These are phyloP conservation scores for Rosalia funebris DNA, from an alignment of 2,888 invertebrate genomes.

Conservation along the genomic window DNA sequence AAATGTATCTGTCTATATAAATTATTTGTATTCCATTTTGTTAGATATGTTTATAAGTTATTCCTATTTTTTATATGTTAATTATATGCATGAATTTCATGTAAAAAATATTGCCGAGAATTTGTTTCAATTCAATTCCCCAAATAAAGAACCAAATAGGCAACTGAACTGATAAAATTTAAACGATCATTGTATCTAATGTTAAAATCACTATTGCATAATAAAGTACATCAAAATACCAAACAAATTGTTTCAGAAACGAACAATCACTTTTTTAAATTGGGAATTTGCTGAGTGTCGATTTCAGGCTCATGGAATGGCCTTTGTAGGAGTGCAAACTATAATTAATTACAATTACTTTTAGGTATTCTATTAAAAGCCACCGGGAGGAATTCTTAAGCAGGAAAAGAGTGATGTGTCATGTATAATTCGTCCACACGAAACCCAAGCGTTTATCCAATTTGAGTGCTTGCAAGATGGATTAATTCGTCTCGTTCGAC, in stretches of 20 bases:
- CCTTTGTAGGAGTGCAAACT: no score
- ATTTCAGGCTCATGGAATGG: no score
- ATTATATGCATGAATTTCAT: slow-evolving; percentile 49
- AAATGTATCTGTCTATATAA: slow-evolving; percentile 45
- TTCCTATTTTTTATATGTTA: slow-evolving; percentile 53
- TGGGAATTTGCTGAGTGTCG: no score
- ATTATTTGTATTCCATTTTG: slow-evolving; percentile 44
- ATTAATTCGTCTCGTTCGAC: no score
- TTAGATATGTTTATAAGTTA: slow-evolving; percentile 47
- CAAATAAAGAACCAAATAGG: slow-evolving; percentile 15
- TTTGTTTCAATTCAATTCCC: slow-evolving; percentile 9
- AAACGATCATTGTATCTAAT: not conserved
- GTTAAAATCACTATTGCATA: not conserved
- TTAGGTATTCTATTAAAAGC: no score
- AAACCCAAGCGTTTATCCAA: no score
- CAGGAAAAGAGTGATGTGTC: no score
- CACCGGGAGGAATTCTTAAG: no score
- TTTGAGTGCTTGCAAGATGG: no score
- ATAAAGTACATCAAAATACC: slow-evolving; percentile 7
- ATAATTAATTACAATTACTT: no score
- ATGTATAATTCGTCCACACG: no score
- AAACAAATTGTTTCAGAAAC: not conserved
- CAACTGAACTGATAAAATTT: slow-evolving; percentile 1
- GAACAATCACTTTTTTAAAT: no score
- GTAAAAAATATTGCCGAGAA: slow-evolving; percentile 26